Evolutionary conservation across 2,797 vertebrate genomes (phyloP), one percentile per base, ranked within the genome.

Genomic region (Enteromius fasciolatus): DNA sequence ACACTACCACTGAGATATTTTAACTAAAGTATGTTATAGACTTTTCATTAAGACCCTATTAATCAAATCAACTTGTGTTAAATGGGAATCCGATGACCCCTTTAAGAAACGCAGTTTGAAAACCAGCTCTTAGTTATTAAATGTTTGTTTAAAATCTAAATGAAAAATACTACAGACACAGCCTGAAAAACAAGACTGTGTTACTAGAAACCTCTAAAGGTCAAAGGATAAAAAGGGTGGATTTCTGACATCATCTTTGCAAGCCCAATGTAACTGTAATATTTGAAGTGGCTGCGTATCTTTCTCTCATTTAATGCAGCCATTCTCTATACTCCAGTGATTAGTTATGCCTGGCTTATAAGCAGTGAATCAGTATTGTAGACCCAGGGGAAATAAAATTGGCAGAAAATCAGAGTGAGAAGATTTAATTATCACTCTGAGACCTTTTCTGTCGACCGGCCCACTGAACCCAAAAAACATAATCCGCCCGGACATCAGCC

Each of bases 381-480:
- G 90, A 92, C 97, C 94, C 96, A 5, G 83, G 97, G 97, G 97
- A 99, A 97, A 98, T 97, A 97, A 97, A 97, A 98, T 97, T 97
- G 97, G 97, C 96, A 97, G 96, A 94, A 97, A 98, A 98, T 97
- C 97, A 98, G 96, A 96, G 94, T 92, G 95, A 97, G 96, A 94
- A 97, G 97, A 98, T 99, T 98, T 98, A 97, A 99, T 99, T 99
- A 97, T 96, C 93, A 93, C 95, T 94, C 90, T 70, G 94, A 98
- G 97, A 96, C 96, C 96, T 96, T 96, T 96, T 90, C 90, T 84
- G 80, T 91, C 92, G 93, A 86, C 90, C 90, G 90, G 90, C 90
- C 91, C 86, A 89, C 92, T 89, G 92, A 95, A 95, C 94, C 94
- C 91, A 87, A 72, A 46, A 84, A 94, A 91, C 88, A 94, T 94